Evolutionary conservation across 1,140 invertebrate species (phyloP), one percentile per base, ranked within the genome.

Genomic region (Hypsibius dujardini): DNA sequence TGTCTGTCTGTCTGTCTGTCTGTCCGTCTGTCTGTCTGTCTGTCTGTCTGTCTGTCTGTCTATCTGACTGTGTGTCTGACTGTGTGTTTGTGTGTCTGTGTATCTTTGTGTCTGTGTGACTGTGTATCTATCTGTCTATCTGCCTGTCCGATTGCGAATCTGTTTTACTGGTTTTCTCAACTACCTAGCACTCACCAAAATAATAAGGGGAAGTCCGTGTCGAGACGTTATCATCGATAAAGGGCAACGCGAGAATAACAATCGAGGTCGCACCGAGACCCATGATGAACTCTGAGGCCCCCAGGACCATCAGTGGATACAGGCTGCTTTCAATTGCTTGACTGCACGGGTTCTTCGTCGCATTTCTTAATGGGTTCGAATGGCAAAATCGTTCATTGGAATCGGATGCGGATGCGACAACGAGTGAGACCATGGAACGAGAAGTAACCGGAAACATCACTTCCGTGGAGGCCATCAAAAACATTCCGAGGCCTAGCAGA

Each of bases 151-250:
- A 28, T 28, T 28, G 28, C 28, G 28, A 28, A 28, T 28, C 28
- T 28, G 28, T 28, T 28, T 28, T 28, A 28, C 28, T 28, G 28
- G 28, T 28, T 28, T 28, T 28, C 28, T 28, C 28, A 28, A 28
- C 28, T 28, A 28, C 28, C 28, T 28, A 28, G 28, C 28, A 28
- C 28, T 86, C 80, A 90, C 88, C 88, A 80, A 93, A 92, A 81
- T 94, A 94, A 72, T 93, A 84, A n/a, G 91, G 90, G 67, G 90
- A 92, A 78, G 93, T 90, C 77, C 88, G 85, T 79, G 87, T 90
- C 73, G 89, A 88, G 46, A 93, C 90, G 80, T 93, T 94, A 79
- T 94, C 91, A 75, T 93, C 91, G 67, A 94, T 90, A 76, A 92
- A 94, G 1, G 91, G 90, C 76, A 94, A 93, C 1, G 90, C 90